phyloP scores from a whole-genome alignment of 2,797 vertebrate species.

The Periophthalmus magnuspinnatus region DNA sequence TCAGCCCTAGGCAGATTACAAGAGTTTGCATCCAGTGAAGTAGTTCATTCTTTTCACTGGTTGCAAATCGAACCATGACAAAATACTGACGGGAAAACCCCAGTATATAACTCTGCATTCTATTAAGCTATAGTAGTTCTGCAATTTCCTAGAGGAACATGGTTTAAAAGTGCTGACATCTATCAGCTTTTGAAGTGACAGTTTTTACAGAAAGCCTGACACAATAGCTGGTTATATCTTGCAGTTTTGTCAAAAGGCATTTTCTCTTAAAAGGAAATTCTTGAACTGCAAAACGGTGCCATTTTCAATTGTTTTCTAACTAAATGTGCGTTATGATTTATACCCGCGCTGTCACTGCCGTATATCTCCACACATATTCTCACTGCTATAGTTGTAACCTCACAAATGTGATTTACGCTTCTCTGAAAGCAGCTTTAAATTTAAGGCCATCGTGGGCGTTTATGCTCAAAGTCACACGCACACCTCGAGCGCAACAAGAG shows the following conservation, averaged over 20 bases:
- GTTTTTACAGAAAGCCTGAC: background rate
- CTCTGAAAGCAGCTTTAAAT: constrained; percentile 35
- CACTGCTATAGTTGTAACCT: constrained; percentile 20
- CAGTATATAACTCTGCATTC: background rate
- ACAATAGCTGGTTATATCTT: background rate
- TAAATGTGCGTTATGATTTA: background rate
- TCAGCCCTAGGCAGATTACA: background rate
- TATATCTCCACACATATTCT: constrained; percentile 27
- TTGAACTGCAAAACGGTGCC: background rate
- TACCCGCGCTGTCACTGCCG: background rate
- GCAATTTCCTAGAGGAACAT: background rate
- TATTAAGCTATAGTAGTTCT: background rate
- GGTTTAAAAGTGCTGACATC: constrained; percentile 4
- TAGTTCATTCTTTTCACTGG: background rate
- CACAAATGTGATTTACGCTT: constrained; percentile 34
- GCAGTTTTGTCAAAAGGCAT: background rate
- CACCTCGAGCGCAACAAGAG: constrained; percentile 51
- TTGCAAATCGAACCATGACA: background rate
- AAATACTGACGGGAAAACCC: background rate
- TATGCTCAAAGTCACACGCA: constrained; percentile 29
- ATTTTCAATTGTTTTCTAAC: background rate
- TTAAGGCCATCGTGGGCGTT: constrained; percentile 35
- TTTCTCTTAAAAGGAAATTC: background rate
- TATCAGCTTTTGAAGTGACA: constrained; percentile 1
- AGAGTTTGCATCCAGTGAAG: too few relatives aligned